Conservation (phyloP, 2,888 invertebrate genomes). For the Drosophila testacea region DNA sequence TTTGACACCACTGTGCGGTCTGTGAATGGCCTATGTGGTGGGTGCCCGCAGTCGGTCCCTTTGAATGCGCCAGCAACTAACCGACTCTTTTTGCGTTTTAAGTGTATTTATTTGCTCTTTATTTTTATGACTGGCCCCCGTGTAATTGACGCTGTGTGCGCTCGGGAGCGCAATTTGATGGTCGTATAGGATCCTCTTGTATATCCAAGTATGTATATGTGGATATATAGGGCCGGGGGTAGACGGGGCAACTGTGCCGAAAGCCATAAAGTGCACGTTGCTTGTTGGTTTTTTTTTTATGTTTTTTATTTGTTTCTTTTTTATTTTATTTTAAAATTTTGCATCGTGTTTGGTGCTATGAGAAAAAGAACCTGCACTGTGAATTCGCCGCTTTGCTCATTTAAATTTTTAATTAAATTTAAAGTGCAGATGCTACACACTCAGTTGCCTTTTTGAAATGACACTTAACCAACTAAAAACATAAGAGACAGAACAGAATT, state of each 20-base stretch:
- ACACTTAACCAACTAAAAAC: not conserved
- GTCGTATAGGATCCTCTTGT: constrained; percentile 49
- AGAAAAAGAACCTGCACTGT: constrained; percentile 12
- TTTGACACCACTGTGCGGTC: constrained; percentile 29
- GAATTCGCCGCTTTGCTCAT: constrained; percentile 54
- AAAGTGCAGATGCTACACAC: constrained; percentile 52
- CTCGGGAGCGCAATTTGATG: constrained; percentile 67
- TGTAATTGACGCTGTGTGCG: constrained; percentile 77
- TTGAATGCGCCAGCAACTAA: constrained; percentile 36
- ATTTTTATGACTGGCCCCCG: constrained; percentile 76
- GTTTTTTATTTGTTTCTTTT: constrained; percentile 47
- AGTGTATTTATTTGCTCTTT: constrained; percentile 80
- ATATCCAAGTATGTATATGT: not conserved
- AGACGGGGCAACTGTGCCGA: constrained; percentile 12
- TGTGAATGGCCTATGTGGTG: constrained; percentile 13
- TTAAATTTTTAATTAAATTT: constrained; percentile 77
- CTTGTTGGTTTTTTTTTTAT: constrained; percentile 28
- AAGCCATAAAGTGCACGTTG: constrained; percentile 66
- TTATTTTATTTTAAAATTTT: constrained; percentile 29
- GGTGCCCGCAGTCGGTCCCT: constrained; percentile 15
- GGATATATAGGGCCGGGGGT: not conserved
- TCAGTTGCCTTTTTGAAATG: constrained; percentile 19
- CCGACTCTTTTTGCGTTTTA: constrained; percentile 61
- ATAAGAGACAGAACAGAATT: not conserved
- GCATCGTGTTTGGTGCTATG: constrained; percentile 26